Percentiles rank a stretch among this genome's conserved stretches.
phyloP scores from a whole-genome alignment of 2,797 vertebrate genomes.

The Dermochelys coriacea region DNA sequence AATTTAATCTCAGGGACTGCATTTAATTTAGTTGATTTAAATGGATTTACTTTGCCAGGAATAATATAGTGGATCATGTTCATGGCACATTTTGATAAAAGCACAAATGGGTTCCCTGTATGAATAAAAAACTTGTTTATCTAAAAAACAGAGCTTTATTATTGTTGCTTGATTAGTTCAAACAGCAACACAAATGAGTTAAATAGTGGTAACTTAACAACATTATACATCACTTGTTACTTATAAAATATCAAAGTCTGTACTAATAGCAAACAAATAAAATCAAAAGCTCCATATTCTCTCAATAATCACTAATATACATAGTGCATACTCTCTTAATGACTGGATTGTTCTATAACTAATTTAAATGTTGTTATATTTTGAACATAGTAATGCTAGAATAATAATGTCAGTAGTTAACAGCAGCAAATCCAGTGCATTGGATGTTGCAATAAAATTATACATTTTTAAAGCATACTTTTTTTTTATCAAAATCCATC shows the following conservation, averaged over 20 bases:
- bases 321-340: slow-evolving; percentile 6
- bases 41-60: slow-evolving; percentile 60
- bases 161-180: slow-evolving; percentile 71
- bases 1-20: slow-evolving; percentile 68
- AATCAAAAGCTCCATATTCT: slow-evolving; percentile 55
- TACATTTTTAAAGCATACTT: slow-evolving; percentile 16
- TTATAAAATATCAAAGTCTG: slow-evolving; percentile 37
- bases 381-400: slow-evolving; percentile 39
- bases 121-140: slow-evolving; percentile 67
- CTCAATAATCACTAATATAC: slow-evolving; percentile 22
- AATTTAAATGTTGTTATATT: slow-evolving; percentile 57
- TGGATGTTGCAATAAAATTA: background rate
- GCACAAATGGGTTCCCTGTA: slow-evolving; percentile 37
- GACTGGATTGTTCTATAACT: slow-evolving; percentile 54
- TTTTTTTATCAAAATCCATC: slow-evolving; percentile 48
- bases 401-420: slow-evolving; percentile 56
- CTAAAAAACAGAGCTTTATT: slow-evolving; percentile 69
- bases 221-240: slow-evolving; percentile 30
- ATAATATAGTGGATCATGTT: slow-evolving; percentile 49
- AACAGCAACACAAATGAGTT: slow-evolving; percentile 69
- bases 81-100: slow-evolving; percentile 56
- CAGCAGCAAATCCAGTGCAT: background rate
- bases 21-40: slow-evolving; percentile 71
- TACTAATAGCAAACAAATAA: slow-evolving; percentile 68
- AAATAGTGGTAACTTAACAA: slow-evolving; percentile 32